These are phyloP conservation scores for Hoplodrina ambigua DNA, from an alignment of 2,888 invertebrate species.

Conservation along the genomic window DNA sequence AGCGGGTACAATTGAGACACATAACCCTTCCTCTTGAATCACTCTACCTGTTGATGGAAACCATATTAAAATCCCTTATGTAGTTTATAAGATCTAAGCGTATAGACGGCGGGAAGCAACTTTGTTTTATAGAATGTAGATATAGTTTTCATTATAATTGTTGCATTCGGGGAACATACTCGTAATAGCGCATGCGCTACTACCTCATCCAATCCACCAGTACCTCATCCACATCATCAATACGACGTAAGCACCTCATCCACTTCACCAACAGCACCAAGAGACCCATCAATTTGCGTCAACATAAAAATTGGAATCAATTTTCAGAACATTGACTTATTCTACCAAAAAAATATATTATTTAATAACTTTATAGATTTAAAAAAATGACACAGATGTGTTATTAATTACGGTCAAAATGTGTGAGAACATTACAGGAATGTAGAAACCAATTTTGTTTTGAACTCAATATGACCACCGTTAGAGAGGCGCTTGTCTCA, in stretches of 20 bases:
- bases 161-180: neutral
- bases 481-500: slow-evolving; percentile 41
- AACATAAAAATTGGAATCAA: slow-evolving; percentile 27
- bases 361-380: slow-evolving; percentile 48
- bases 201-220: neutral
- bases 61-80: no score
- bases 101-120: no score
- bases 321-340: slow-evolving; percentile 34
- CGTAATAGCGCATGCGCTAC: neutral
- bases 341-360: slow-evolving; percentile 30
- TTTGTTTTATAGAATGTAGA: no score
- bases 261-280: neutral
- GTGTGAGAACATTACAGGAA: slow-evolving; percentile 61
- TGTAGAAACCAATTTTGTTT: slow-evolving; percentile 58
- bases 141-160: neutral
- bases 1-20: no score
- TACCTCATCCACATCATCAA: neutral
- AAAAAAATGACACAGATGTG: slow-evolving; percentile 59
- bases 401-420: slow-evolving; percentile 57
- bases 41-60: no score
- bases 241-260: neutral
- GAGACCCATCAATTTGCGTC: neutral
- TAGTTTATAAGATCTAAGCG: no score
- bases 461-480: slow-evolving; percentile 52
- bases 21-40: no score